Conservation (phyloP, 2,113 vertebrate species). For the Pangasianodon hypophthalmus region DNA sequence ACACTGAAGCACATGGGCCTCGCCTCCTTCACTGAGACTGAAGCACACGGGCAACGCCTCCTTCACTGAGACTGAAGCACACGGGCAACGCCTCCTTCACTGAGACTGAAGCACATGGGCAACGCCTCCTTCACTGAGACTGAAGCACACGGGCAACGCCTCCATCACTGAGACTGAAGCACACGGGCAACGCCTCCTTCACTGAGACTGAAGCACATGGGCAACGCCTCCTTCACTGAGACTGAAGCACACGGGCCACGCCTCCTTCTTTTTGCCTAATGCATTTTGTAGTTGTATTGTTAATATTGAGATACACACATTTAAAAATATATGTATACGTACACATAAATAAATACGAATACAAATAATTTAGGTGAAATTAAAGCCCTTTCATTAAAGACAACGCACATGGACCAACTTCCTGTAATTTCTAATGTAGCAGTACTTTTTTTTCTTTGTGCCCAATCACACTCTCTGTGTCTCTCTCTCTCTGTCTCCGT, state of each 20-base stretch:
- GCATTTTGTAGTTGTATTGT: too few relatives aligned
- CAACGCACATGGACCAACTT: background rate
- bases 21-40: background rate
- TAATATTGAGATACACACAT: too few relatives aligned
- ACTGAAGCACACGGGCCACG: too few relatives aligned
- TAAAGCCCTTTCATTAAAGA: background rate
- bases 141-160: background rate
- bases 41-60: background rate
- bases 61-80: background rate
- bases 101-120: background rate
- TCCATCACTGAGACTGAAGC: background rate
- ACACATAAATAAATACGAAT: too few relatives aligned
- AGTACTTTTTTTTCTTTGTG: background rate
- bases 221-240: too few relatives aligned
- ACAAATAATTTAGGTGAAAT: too few relatives aligned
- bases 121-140: background rate
- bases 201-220: too few relatives aligned
- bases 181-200: too few relatives aligned
- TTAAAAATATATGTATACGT: too few relatives aligned
- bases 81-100: background rate
- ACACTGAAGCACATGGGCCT: background rate
- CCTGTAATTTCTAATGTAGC: background rate
- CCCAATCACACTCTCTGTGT: background rate
- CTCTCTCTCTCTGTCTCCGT: background rate
- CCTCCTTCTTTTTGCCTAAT: background rate